These are phyloP conservation scores for Pristionchus japonicus DNA, from an alignment of 2,888 invertebrate genomes.

Conservation along the genomic window DNA sequence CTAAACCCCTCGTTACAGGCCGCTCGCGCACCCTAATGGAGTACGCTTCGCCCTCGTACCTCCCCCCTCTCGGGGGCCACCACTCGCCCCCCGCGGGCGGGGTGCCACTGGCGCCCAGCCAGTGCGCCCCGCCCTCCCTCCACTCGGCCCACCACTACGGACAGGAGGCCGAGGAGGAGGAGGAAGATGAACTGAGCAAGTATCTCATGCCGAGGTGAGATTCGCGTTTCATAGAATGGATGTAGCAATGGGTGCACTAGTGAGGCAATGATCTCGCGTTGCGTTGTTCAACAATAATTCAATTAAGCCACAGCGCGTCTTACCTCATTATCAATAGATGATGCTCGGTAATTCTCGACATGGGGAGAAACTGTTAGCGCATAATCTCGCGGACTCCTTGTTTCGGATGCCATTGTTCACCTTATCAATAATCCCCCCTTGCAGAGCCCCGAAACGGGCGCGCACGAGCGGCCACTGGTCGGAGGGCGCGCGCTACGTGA, in stretches of 20 bases:
- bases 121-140: not conserved
- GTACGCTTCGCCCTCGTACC: not conserved
- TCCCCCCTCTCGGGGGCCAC: not conserved
- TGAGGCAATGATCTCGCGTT: too few relatives aligned
- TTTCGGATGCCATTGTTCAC: too few relatives aligned
- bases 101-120: not conserved
- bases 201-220: not conserved
- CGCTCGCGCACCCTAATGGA: conserved; percentile 46
- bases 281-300: too few relatives aligned
- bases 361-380: too few relatives aligned
- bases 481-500: conserved; percentile 12
- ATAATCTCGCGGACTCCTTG: too few relatives aligned
- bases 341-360: too few relatives aligned
- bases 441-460: not conserved
- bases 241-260: too few relatives aligned
- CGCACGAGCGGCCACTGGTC: not conserved
- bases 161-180: conserved; percentile 10
- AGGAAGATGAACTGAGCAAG: not conserved
- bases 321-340: too few relatives aligned
- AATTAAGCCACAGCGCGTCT: too few relatives aligned
- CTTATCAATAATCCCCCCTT: too few relatives aligned
- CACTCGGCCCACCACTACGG: not conserved
- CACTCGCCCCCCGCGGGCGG: not conserved
- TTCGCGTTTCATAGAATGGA: not conserved
- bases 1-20: not conserved